Base-by-base conservation (phyloP, 2,888 invertebrate genomes). In the Eupithecia centaureata region DNA sequence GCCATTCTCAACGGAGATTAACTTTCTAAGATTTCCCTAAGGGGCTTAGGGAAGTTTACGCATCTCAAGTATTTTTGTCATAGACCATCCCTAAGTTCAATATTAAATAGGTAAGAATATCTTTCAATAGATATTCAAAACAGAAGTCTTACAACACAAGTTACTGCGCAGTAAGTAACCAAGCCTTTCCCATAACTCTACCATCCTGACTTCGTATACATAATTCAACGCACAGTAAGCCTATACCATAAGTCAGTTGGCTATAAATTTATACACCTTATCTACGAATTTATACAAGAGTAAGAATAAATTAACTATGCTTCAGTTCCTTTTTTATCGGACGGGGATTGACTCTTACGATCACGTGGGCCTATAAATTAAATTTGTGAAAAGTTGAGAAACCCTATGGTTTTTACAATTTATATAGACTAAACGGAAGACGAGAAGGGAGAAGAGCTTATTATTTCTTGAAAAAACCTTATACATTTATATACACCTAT, bases 181-280 rank as follows among this genome's bases (percentile, higher is more conserved):
- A 52, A 57, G 35, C 63, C 61, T 56, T 65, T 38, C 22, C 63
- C 38, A 58, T 65, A 65, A 68, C 52, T 65, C 59, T 54, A 8
- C 42, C 22, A 42, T 56, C 61, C 33, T 62, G 65, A 61, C 68
- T 61, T 52, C 35, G 57, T 63, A 58, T 68, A 61, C 61, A 68
- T 68, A 42, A 65, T 69, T 62, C 68, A 69, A 63, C 60, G 62
- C 62, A 69, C 65, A 60, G 62, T 65, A 54, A 62, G 42, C 62
- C 65, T 61, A 47, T 69, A 65, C 68, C 47, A 63, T 63, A 68
- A 52, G 54, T 56, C 59, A 52, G 42, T 38, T 65, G 52, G 62
- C 47, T 30, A 68, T 68, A 65, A 68, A 68, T 68, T 61, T 7
- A 62, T 65, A 62, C 65, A 68, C 65, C 62, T 59, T 61, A 64